These are phyloP conservation scores for Varroa destructor DNA, from an alignment of 1,140 invertebrate genomes.

Conservation along the genomic window DNA sequence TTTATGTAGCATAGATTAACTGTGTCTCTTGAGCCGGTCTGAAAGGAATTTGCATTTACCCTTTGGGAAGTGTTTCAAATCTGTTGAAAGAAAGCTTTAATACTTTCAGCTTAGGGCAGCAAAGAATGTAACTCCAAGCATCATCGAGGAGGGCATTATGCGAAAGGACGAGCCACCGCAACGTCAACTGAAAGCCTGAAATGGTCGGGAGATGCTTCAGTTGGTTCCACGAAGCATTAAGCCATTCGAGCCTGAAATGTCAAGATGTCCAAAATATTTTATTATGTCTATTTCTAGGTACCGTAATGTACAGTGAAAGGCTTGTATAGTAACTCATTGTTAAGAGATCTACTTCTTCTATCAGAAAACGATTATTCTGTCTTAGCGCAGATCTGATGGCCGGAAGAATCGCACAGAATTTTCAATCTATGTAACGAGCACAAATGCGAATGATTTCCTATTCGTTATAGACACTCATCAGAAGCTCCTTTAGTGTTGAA, in stretches of 20 bases:
- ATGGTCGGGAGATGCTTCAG: constrained; percentile 13
- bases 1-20: too few species aligned
- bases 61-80: constrained; percentile 56
- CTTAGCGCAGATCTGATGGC: too few species aligned
- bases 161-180: constrained; percentile 14
- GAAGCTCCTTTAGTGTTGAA: too few species aligned
- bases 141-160: constrained; percentile 11
- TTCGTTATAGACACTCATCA: background rate
- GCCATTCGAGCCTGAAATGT: constrained; percentile 3
- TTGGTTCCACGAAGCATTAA: constrained; percentile 20
- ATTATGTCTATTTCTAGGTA: too few species aligned
- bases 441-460: background rate
- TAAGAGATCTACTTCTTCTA: too few species aligned
- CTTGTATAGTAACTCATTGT: too few species aligned
- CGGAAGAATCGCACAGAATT: too few species aligned
- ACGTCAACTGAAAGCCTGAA: constrained; percentile 3
- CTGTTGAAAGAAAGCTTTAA: constrained; percentile 65
- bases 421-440: background rate
- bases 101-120: constrained; percentile 46
- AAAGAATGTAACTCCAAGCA: constrained; percentile 12
- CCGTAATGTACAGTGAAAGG: too few species aligned
- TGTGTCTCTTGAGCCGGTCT: too few species aligned
- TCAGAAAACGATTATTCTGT: too few species aligned
- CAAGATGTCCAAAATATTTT: too few species aligned
- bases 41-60: constrained; percentile 38